Evolutionary conservation across 2,113 vertebrate species (phyloP).

Genomic region (Felis chaus): DNA sequence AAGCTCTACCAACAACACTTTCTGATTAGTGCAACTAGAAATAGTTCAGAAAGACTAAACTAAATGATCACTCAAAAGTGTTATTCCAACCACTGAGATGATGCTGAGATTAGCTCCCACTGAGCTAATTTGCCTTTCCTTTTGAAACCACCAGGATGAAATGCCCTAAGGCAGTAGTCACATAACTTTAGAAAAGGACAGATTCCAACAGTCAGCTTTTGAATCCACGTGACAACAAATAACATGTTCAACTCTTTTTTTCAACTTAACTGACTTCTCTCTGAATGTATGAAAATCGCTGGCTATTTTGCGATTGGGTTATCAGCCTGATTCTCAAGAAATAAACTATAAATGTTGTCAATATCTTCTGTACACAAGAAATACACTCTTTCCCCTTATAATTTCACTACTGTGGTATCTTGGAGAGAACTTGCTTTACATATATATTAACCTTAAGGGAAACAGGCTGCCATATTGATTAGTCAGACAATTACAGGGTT

Average conservation of each 20-base stretch:
- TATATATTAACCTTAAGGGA: neutral
- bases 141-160: neutral
- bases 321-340: slow-evolving; percentile 24
- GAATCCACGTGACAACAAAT: neutral
- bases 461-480: neutral
- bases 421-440: neutral
- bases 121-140: slow-evolving; percentile 24
- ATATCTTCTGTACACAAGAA: neutral
- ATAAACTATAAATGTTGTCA: neutral
- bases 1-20: neutral
- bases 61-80: neutral
- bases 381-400: neutral
- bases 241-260: neutral
- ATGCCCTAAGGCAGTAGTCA: neutral
- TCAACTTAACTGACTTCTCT: neutral
- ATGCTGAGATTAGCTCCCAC: neutral
- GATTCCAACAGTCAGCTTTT: neutral
- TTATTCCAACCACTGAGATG: neutral
- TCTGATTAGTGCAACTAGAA: neutral
- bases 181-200: neutral
- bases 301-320: neutral
- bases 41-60: neutral
- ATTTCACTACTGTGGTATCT: neutral
- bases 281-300: neutral
- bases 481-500: neutral